Base-by-base conservation (phyloP, 2,888 invertebrate genomes). In the Watsonalla cultraria region DNA sequence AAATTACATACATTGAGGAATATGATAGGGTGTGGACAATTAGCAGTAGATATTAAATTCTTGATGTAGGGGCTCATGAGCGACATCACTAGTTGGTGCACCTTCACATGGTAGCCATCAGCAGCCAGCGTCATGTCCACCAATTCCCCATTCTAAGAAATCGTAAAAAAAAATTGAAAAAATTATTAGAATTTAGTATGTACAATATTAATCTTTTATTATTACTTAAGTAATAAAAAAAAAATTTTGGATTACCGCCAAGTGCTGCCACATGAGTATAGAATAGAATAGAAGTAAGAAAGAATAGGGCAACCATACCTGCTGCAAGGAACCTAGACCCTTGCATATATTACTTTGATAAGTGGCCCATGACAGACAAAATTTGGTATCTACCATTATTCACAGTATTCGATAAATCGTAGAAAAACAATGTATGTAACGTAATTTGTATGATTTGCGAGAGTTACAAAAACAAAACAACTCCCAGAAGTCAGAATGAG, bases 121-220 rank as follows among this genome's bases (percentile, higher is more conserved):
- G 90, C 90, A 5, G 90, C 90, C 42, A 91, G 58, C 0, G 91
- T 91, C 87, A 91, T 86, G 60, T 91, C 90, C 39, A 91, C 90
- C 66, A 90, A 88, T 57, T 90, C 86, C 8, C 83, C 90, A 64
- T 77, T 83, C 90, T 91, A 66, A 48, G 68, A 1, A 24, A 71
- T 51, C 6, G 54, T 46, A n/a, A 47, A 51, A n/a, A 39, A 45
- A 45, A 51, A 45, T 48, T 9, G 45, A 53, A 2, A 46, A 45
- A 13, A 5, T 24, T 24, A 46, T 13, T 14, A 5, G n/a, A n/a
- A 46, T 46, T 46, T 46, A n/a, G 33, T 47, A 8, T 33, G 6
- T 8, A 46, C 14, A 5, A 8, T 46, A 46, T 9, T 46, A 2
- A 24, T 24, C 4, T 24, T 24, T 24, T 24, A 24, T 4, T 24